Base-by-base conservation (phyloP, 2,113 vertebrate genomes). In the Heptranchias perlo region DNA sequence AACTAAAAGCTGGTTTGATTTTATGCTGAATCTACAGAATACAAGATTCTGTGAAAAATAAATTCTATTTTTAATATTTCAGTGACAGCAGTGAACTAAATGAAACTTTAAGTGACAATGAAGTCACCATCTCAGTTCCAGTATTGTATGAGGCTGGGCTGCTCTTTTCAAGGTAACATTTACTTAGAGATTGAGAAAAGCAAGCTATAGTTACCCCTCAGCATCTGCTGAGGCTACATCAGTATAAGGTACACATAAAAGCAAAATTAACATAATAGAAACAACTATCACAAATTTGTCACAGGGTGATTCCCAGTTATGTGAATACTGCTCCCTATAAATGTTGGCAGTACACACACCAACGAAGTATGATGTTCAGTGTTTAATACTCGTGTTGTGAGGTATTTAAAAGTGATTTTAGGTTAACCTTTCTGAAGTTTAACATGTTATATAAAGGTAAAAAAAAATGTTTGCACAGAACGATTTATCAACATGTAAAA, bases 21-120 rank as follows among this genome's bases (percentile, higher is more conserved):
- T 35, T 67, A 11, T 44, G 25, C 39, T 94, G 62, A 67, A 65
- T 49, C 8, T 69, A 65, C 93, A 67, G 62, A 89, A 67, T 39
- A 95, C 23, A 49, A 67, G 10, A 52, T 47, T 52, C 31, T 67
- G 47, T 69, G 64, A 49, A 94, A 47, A 7, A 69, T 95, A 49
- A 95, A 47, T 52, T 69, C 61, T 94, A 16, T 67, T 47, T 69
- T 47, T 95, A 96, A 94, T 96, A 0, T 97, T 97, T 96, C 96
- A 99, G 99, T 97, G 99, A 99, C 97, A 99, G 99, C 0, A 99
- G 99, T 95, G 99, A 99, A 96, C 96, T 97, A 44, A n/a, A 96
- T 0, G 98, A 98, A 39, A 97, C 97, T 0, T 96, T 98, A 94
- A 25, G 52, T 49, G 98, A 99, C 96, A 99, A 99, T 97, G 96